Evolutionary conservation across 2,888 invertebrate species (phyloP).

Genomic region (Ectemnius continuus): DNA sequence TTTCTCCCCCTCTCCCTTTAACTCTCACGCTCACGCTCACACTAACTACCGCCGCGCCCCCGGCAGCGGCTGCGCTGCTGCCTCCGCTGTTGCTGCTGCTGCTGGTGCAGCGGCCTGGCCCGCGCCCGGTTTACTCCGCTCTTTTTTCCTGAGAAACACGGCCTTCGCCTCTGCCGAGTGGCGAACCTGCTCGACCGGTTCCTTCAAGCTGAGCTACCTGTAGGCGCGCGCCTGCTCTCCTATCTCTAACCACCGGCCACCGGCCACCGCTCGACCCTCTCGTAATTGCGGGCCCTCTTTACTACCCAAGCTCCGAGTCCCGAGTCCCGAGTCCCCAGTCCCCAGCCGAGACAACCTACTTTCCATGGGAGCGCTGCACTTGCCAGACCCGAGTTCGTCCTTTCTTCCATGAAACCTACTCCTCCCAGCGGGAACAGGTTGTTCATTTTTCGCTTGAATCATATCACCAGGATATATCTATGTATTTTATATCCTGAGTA

Average conservation of each 20-base stretch:
- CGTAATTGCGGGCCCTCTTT: conserved; percentile 1
- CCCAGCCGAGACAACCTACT: background rate
- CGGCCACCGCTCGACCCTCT: background rate
- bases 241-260: background rate
- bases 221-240: conserved; percentile 29
- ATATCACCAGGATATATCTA: too few relatives aligned
- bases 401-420: background rate
- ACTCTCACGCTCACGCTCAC: background rate
- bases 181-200: conserved; percentile 69
- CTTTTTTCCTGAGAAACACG: conserved; percentile 10
- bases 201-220: conserved; percentile 60
- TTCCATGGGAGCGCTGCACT: background rate
- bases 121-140: conserved; percentile 17
- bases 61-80: conserved; percentile 14
- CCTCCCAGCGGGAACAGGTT: too few relatives aligned
- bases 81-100: conserved; percentile 29
- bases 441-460: too few relatives aligned
- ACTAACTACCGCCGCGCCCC: background rate
- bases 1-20: background rate
- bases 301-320: background rate
- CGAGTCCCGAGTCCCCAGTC: background rate
- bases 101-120: conserved; percentile 12
- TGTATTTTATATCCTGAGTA: too few relatives aligned
- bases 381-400: background rate
- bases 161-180: background rate